Percentiles rank a stretch among this genome's conserved stretches.
These are phyloP conservation scores for Drosophila repletoides DNA, from an alignment of 1,140 invertebrate genomes.

Conservation along the genomic window DNA sequence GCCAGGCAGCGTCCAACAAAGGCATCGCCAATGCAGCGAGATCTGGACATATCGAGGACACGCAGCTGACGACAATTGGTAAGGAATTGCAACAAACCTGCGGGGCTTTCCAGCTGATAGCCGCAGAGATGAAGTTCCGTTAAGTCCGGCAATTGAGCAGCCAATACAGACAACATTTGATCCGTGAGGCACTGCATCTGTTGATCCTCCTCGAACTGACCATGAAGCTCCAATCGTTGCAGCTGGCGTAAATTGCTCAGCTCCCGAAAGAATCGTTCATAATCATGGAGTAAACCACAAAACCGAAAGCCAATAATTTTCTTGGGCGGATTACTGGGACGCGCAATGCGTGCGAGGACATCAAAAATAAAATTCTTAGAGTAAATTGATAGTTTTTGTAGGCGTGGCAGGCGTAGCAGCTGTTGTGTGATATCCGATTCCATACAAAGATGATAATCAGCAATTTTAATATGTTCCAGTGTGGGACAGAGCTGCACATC, in stretches of 20 bases:
- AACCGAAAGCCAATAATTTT: conserved; percentile 65
- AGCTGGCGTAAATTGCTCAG: conserved; percentile 50
- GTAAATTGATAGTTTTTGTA: conserved; percentile 67
- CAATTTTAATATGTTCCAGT: conserved; percentile 71
- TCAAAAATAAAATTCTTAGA: conserved; percentile 75
- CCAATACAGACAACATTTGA: conserved; percentile 43
- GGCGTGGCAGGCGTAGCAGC: conserved; percentile 49
- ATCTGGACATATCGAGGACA: conserved; percentile 47
- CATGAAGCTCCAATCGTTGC: conserved; percentile 44
- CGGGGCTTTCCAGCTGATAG: conserved; percentile 62
- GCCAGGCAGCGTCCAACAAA: conserved; percentile 54
- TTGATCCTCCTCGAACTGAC: conserved; percentile 23
- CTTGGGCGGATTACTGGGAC: conserved; percentile 30
- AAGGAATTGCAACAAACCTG: conserved; percentile 55
- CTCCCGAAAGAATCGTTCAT: conserved; percentile 60
- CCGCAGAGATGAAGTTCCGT: conserved; percentile 59
- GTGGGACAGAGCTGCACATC: conserved; percentile 68
- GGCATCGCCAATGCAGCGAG: conserved; percentile 44
- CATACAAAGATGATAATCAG: conserved; percentile 74
- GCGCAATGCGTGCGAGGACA: conserved; percentile 58
- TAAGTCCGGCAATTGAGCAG: conserved; percentile 41
- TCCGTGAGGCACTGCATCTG: conserved; percentile 56
- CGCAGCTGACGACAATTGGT: conserved; percentile 51
- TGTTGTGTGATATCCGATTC: conserved; percentile 64
- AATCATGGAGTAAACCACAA: conserved; percentile 58